Evolutionary conservation across 2,113 vertebrate species (phyloP), one percentile per base, ranked within the genome.

Genomic region (Amphiprion ocellaris): DNA sequence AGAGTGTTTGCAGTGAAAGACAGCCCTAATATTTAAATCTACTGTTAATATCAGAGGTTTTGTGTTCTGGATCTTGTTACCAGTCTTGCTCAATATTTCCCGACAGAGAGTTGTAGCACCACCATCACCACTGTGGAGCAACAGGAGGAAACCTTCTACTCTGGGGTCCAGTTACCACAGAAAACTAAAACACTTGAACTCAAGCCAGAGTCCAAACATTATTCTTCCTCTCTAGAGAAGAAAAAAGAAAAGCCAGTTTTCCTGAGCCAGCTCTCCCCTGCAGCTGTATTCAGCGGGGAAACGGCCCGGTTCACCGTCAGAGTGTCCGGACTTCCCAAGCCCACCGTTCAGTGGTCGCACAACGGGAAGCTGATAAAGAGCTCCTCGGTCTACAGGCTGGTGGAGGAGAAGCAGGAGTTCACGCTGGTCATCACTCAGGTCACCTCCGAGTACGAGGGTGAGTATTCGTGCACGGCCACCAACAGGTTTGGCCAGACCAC

Each of bases 161-260:
- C 90, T 77, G 67, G 93, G 79, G 93, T 97, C 90, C 94, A 92
- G 58, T 94, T 99, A 90, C 84, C 92, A 79, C 82, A 95, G 62
- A 95, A 85, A 94, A 88, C 94, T 17, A 96, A 95, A 97, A 96
- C 96, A 96, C 95, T 97, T 96, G 97, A 98, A 95, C 95, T 96
- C 95, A 91, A 94, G 85, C 94, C 97, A 97, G 97, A 96, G 89
- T 82, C 95, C 77, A 91, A 96, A 93, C 87, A 83, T 89, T 94
- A 94, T 88, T 96, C 95, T 78, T 96, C 90, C 73, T 92, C 93
- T 86, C 88, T 92, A 83, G 93, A 95, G 84, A 92, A 92, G 61
- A 91, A 94, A 94, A 95, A 89, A 66, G 94, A 97, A 90, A 94
- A 94, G 44, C 97, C 97, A 28, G 56, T 95, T 89, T 99, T 99